Conservation (phyloP, 2,888 invertebrate genomes). For the Drosophila crucigera region DNA sequence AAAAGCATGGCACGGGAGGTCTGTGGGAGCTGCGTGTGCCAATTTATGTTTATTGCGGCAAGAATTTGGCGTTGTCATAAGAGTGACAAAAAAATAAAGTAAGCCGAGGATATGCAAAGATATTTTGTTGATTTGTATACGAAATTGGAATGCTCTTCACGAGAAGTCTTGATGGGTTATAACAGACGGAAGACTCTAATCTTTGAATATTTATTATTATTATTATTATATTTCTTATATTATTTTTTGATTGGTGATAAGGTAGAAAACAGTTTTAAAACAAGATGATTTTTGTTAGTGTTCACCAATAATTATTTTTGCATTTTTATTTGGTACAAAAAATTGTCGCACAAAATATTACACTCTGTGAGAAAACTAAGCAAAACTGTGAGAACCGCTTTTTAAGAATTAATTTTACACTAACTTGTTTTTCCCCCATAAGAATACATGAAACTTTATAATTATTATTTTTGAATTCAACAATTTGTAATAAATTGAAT, state of each 20-base stretch:
- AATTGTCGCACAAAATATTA: background rate
- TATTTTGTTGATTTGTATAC: background rate
- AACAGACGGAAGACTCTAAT: background rate
- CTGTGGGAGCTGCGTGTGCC: constrained; percentile 56
- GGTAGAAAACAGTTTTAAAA: background rate
- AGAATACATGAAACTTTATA: background rate
- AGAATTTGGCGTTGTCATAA: constrained; percentile 74
- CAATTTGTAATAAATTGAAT: no score
- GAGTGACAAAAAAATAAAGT: constrained; percentile 51
- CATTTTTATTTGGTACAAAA: background rate
- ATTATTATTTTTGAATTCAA: no score
- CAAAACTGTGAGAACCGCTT: background rate
- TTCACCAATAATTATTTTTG: background rate
- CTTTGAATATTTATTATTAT: background rate
- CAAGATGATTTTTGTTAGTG: background rate
- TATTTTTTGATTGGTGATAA: background rate
- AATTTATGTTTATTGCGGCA: constrained; percentile 80
- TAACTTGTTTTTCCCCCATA: rapidly evolving
- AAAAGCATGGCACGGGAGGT: background rate
- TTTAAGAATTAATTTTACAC: background rate
- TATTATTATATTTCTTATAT: background rate
- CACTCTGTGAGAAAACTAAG: background rate
- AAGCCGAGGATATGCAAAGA: background rate
- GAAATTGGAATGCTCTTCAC: constrained; percentile 30
- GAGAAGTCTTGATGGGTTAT: background rate